These are phyloP conservation scores for Platyscapa corneri DNA, from an alignment of 1,140 invertebrate species.

Conservation along the genomic window DNA sequence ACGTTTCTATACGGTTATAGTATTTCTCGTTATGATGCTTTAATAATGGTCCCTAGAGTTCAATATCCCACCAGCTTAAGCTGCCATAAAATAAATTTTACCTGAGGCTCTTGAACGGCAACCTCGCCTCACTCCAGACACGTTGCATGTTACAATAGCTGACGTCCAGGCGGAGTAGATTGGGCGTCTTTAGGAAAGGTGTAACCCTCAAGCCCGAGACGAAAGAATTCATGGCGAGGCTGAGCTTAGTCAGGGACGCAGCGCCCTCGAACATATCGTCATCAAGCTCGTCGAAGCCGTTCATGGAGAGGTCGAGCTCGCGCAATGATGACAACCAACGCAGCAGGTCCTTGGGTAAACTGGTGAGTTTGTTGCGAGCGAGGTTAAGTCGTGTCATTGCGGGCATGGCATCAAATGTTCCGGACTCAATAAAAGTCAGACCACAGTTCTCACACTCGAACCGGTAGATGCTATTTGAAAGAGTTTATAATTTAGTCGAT, in stretches of 20 bases:
- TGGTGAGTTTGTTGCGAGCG: conserved; percentile 74
- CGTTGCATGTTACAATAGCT: conserved; percentile 79
- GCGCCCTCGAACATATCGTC: conserved; percentile 76
- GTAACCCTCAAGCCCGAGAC: conserved; percentile 77
- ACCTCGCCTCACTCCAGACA: conserved; percentile 77
- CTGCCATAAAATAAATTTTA: neutral
- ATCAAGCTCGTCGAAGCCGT: conserved; percentile 77
- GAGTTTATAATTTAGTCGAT: neutral
- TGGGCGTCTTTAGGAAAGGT: conserved; percentile 77
- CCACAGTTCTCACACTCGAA: conserved; percentile 83
- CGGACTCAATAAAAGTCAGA: conserved; percentile 76
- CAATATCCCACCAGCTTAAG: too few species aligned
- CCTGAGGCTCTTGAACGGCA: conserved; percentile 48
- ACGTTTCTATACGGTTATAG: too few species aligned
- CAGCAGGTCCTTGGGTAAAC: conserved; percentile 70
- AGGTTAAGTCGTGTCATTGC: conserved; percentile 79
- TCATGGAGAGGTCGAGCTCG: conserved; percentile 82
- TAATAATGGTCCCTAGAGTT: neutral
- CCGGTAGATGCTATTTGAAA: conserved; percentile 75
- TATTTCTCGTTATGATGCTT: neutral
- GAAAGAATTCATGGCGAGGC: conserved; percentile 82
- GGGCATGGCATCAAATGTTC: conserved; percentile 80
- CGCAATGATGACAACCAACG: conserved; percentile 75
- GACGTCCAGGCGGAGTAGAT: conserved; percentile 78
- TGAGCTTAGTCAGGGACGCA: conserved; percentile 78